Percentiles rank a stretch among this genome's conserved stretches.
Evolutionary conservation across 2,888 invertebrate genomes (phyloP).

Genomic region (Chymomyza caudatula): DNA sequence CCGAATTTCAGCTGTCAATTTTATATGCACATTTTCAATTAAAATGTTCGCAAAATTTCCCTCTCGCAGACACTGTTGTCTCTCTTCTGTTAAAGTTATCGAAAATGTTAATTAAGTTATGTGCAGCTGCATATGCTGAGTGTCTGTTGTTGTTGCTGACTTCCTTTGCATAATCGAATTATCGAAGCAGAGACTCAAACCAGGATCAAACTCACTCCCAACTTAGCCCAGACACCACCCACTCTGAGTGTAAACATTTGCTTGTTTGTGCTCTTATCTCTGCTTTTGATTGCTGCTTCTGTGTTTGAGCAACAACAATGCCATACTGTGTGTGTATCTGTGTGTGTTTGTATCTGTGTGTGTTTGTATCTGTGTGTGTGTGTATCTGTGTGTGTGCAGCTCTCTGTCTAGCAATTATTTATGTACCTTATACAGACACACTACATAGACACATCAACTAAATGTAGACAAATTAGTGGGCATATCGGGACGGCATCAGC

Average conservation of each 20-base stretch:
- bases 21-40: conserved; percentile 63
- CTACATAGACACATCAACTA: neutral
- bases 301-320: neutral
- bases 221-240: neutral
- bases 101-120: conserved; percentile 63
- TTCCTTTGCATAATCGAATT: conserved; percentile 62
- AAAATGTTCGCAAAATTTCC: conserved; percentile 28
- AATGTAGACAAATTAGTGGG: conserved; percentile 60
- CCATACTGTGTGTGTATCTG: neutral
- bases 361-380: neutral
- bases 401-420: conserved; percentile 48
- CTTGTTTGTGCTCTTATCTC: conserved; percentile 29
- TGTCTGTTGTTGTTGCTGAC: conserved; percentile 32
- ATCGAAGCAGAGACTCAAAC: conserved; percentile 35
- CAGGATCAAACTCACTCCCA: neutral
- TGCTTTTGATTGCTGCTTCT: neutral
- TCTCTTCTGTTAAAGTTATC: conserved; percentile 35
- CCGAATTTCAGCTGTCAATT: conserved; percentile 22
- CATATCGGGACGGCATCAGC: conserved; percentile 7
- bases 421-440: conserved; percentile 35
- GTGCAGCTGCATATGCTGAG: conserved; percentile 27
- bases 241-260: conserved; percentile 53
- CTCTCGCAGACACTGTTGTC: neutral
- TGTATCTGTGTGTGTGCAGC: neutral
- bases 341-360: neutral